phyloP scores from a whole-genome alignment of 2,797 vertebrate genomes.

The Enteromius viviparus region DNA sequence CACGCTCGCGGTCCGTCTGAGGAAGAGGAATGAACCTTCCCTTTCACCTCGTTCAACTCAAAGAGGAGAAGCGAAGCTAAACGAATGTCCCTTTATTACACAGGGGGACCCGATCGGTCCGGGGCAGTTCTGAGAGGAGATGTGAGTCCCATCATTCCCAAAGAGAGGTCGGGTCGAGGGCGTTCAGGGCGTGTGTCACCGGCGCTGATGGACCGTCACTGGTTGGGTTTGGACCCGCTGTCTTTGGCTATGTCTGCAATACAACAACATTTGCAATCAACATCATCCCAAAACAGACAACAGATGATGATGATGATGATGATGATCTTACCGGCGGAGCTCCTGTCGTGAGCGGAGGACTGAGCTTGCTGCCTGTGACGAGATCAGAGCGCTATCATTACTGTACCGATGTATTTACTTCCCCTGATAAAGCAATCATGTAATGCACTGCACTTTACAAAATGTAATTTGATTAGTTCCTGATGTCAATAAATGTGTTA shows the following conservation, averaged over 20 bases:
- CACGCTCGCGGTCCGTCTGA: neutral
- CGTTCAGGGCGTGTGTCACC: conserved; percentile 63
- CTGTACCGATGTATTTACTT: neutral
- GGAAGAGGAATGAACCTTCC: conserved; percentile 30
- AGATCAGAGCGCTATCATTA: neutral
- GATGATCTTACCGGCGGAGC: neutral
- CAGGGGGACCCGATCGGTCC: neutral
- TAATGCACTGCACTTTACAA: too few relatives aligned
- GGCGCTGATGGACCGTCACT: conserved; percentile 63
- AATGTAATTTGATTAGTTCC: neutral
- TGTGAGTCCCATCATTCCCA: neutral
- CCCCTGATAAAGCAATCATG: neutral
- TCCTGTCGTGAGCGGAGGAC: neutral
- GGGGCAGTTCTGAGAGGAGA: neutral
- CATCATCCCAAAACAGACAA: neutral
- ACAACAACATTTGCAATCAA: neutral
- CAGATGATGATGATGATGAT: too few relatives aligned
- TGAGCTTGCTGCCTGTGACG: conserved; percentile 10
- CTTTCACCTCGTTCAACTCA: conserved; percentile 9
- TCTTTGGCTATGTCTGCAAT: conserved; percentile 63
- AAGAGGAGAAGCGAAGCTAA: conserved; percentile 24
- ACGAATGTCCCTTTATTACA: conserved; percentile 15
- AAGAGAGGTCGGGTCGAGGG: conserved; percentile 56
- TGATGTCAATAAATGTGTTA: neutral
- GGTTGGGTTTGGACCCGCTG: conserved; percentile 71